Base-by-base conservation (phyloP, 2,113 vertebrate genomes). In the Corythornis madagascariensis region DNA sequence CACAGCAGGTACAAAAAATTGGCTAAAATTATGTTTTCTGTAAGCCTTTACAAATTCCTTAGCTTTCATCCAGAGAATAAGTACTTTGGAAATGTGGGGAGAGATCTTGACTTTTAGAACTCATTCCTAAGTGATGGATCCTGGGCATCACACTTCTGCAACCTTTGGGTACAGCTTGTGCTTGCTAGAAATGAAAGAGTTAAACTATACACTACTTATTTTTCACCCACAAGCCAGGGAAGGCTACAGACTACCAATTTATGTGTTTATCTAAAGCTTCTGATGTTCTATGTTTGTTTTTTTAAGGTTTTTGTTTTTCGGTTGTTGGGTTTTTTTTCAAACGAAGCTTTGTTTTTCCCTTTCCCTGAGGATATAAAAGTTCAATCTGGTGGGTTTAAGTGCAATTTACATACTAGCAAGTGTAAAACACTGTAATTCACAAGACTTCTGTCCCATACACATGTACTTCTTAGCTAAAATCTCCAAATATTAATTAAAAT, bases 11-110 rank as follows among this genome's bases (percentile, higher is more conserved):
- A 40, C 13, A 26, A 42, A 42, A 47, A 50, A 29, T 6, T 9
- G 13, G 28, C 52, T 71, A 11, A 56, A 79, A n/a, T 1, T 0
- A 11, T 0, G 0, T 38, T 66, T 70, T 29, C 7, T 45, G 33
- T 57, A 83, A 76, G 31, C 6, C 0, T 0, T 3, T 31, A 14
- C 7, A 7, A 17, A 20, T 18, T 47, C 33, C 48, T n/a, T 13
- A 6, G 19, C 24, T 59, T 45, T 11, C 63, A n/a, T 9, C 2
- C 7, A 7, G 28, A 11, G 13, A 26, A 75, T 1, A 21, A 83
- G 22, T 26, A 57, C 19, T 57, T 10, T n/a, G 31, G 69, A 64
- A 31, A 7, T 3, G 1, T 1, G 3, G 29, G 42, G 33, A 9
- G 9, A 70, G 47, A 8, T 6, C 38, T 43, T 6, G 45, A 3